Evolutionary conservation across 2,888 invertebrate genomes (phyloP), one percentile per base, ranked within the genome.

Genomic region (Rhabditoides inermis): DNA sequence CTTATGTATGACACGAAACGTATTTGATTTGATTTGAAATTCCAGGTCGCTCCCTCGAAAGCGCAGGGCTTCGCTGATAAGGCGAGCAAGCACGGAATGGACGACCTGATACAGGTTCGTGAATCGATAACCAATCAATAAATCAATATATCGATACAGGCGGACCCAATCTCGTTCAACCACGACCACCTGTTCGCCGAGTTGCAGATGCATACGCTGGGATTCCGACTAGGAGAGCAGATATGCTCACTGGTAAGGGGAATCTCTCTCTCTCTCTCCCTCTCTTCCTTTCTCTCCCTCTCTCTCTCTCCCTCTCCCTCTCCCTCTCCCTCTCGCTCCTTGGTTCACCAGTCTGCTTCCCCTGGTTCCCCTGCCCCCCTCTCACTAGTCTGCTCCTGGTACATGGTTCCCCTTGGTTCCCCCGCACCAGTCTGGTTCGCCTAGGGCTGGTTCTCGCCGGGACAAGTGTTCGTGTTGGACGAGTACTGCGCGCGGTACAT

Each of bases 401-500:
- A n/a, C n/a, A n/a, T n/a, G n/a, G n/a, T n/a, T n/a, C n/a, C n/a
- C n/a, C n/a, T n/a, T n/a, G n/a, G n/a, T n/a, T n/a, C n/a, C n/a
- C n/a, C n/a, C n/a, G n/a, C n/a, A n/a, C n/a, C n/a, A n/a, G n/a
- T n/a, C n/a, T n/a, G n/a, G 12, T 47, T 15, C 55, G 55, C 61
- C 20, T 78, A 90, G 90, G 98, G 98, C 67, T 98, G 98, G 98
- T 95, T 98, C 80, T 94, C 94, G 73, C 95, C 98, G 0, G 95
- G 95, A 1, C 98, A 98, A 83, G 87, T 95, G 49, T 98, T 95
- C 80, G 92, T 94, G 12, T 81, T 98, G 68, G 98, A 98, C 78
- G 92, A 92, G 78, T 92, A 98, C 80, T 94, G 92, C 78, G 94
- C 95, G 6, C 84, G 86, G 68, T 98, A 98, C 78, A 95, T 95